phyloP scores from a whole-genome alignment of 2,888 invertebrate species.

The Latrodectus elegans region DNA sequence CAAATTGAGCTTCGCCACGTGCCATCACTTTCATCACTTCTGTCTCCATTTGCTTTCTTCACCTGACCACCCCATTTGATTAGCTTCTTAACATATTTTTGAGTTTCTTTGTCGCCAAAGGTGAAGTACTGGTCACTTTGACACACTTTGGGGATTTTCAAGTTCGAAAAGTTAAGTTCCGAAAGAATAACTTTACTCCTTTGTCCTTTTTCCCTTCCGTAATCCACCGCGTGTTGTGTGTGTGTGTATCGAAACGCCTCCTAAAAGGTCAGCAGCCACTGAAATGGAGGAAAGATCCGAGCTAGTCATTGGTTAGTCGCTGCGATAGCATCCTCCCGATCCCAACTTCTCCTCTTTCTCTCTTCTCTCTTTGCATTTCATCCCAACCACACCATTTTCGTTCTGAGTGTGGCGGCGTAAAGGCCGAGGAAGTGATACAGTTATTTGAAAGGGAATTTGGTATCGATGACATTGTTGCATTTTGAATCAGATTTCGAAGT shows the following conservation, averaged over 20 bases:
- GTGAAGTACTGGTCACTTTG: slow-evolving; percentile 2
- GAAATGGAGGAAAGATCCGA: not conserved
- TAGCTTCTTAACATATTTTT: no score
- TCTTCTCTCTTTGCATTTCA: not conserved
- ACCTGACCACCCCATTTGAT: no score
- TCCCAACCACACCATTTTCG: slow-evolving; percentile 35
- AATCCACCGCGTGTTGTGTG: not conserved
- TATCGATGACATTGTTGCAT: not conserved
- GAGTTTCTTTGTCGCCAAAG: not conserved
- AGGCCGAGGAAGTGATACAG: slow-evolving; percentile 17
- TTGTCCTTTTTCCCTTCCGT: not conserved
- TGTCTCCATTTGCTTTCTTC: no score
- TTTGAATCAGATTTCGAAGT: no score
- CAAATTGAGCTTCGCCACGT: no score
- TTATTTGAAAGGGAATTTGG: not conserved
- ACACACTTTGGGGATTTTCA: not conserved
- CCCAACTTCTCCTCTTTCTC: slow-evolving; percentile 13
- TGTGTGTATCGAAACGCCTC: slow-evolving; percentile 22
- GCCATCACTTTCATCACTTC: no score
- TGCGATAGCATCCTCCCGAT: slow-evolving; percentile 28
- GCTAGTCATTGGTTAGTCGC: slow-evolving; percentile 29
- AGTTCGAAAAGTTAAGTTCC: not conserved
- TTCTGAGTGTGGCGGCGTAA: slow-evolving; percentile 15
- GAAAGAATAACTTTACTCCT: not conserved
- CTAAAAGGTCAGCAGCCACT: slow-evolving; percentile 36